Base-by-base conservation (phyloP, 2,888 invertebrate genomes). In the Hypselothyrea guttata region DNA sequence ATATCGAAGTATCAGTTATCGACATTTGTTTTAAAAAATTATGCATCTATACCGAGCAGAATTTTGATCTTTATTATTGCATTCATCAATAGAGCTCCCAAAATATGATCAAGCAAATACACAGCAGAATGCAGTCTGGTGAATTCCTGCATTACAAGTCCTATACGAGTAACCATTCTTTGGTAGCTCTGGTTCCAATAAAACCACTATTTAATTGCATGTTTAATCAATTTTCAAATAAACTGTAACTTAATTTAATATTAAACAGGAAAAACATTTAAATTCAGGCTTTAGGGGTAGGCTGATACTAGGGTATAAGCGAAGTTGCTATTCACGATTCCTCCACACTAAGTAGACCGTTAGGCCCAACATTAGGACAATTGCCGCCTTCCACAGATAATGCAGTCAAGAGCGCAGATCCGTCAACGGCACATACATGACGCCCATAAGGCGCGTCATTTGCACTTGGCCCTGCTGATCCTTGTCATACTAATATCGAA, bases 371-470 rank as follows among this genome's bases (percentile, higher is more conserved):
- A 81, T 34, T 40, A 75, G 31, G 11, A 76, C 62, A 49, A 87
- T 35, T 34, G 74, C 3, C 18, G 65, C 51, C 65, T 75, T 84
- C 7, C 77, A 63, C n/a, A 68, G 49, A 22, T 66, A 41, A 34
- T 76, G 57, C 67, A 88, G 85, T 90, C 90, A 90, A 49, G 90
- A 82, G 0, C 75, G 92, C 88, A 94, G 93, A 89, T 97, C 97
- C 0, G 99, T 99, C 40, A 99, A 92, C 0, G 99, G 99, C 30
- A 99, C 99, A 89, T 97, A 99, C 75, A 98, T 95, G 8, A 99
- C 99, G 35, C 97, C 96, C 96, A 98, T 98, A 7, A 99, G 91
- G 35, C 93, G 93, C 74, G 94, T 94, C 61, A 94, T 92, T 15
- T 92, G 91, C 3, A 97, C 92, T 28, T 93, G 91, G 5, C 98